These are phyloP conservation scores for Byasa hedistus DNA, from an alignment of 2,888 invertebrate species.

Conservation along the genomic window DNA sequence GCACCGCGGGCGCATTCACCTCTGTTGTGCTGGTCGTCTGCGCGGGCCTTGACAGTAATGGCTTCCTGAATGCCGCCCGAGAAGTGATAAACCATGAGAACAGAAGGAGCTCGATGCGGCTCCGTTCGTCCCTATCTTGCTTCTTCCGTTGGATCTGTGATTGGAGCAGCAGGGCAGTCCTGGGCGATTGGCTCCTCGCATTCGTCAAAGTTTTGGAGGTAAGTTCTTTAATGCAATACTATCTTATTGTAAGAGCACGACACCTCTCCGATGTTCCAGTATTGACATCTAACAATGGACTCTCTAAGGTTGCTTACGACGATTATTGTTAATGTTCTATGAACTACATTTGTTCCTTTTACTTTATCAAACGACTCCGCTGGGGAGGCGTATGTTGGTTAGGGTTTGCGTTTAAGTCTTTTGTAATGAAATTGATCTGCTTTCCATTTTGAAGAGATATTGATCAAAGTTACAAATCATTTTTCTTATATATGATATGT, in stretches of 20 bases:
- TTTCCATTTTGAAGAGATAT: too few relatives aligned
- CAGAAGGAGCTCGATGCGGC: slow-evolving; percentile 69
- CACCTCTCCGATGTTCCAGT: too few relatives aligned
- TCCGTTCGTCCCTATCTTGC: slow-evolving; percentile 82
- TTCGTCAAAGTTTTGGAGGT: slow-evolving; percentile 83
- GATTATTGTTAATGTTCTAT: too few relatives aligned
- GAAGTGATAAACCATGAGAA: slow-evolving; percentile 67
- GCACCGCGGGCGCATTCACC: slow-evolving; percentile 79
- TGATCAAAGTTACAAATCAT: too few relatives aligned
- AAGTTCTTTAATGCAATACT: slow-evolving; percentile 6
- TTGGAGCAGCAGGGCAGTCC: slow-evolving; percentile 81
- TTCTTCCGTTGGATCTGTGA: slow-evolving; percentile 84
- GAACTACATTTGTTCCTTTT: too few relatives aligned
- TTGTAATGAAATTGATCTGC: too few relatives aligned
- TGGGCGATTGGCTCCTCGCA: slow-evolving; percentile 83
- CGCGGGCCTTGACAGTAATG: slow-evolving; percentile 60
- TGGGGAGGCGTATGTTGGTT: too few relatives aligned
- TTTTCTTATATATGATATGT: too few relatives aligned
- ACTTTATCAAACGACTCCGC: too few relatives aligned
- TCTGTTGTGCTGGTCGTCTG: slow-evolving; percentile 81
- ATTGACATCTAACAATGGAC: neutral
- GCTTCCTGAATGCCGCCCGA: slow-evolving; percentile 53
- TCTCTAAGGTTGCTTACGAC: too few relatives aligned
- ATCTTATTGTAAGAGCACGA: too few relatives aligned
- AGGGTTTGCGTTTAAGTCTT: too few relatives aligned